A percentile compares a stretch with the other conserved stretches of the same genome.
Evolutionary conservation across 2,797 vertebrate species (phyloP).

Genomic region (Onychomys leucogaster): DNA sequence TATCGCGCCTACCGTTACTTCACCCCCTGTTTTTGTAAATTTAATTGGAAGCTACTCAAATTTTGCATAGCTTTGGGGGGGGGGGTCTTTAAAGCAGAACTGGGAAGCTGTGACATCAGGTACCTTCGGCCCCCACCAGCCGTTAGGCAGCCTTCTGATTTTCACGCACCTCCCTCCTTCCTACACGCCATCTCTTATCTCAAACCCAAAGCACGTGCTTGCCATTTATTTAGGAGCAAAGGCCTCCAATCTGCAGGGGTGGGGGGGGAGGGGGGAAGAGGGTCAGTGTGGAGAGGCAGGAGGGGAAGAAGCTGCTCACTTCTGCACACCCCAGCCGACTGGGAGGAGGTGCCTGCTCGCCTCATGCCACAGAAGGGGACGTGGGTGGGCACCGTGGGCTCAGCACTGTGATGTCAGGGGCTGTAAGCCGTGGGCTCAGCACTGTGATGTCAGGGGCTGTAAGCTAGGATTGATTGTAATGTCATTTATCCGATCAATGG

Average conservation of each 20-base stretch:
- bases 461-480: neutral
- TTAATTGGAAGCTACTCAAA: neutral
- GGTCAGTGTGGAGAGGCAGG: neutral
- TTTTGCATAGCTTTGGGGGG: neutral
- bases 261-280: neutral
- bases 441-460: constrained; percentile 2
- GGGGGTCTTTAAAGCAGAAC: neutral
- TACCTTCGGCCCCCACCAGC: neutral
- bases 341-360: neutral
- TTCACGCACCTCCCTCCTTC: neutral
- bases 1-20: neutral
- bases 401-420: neutral
- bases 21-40: neutral
- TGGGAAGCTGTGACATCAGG: neutral
- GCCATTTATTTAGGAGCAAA: constrained; percentile 49
- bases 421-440: neutral
- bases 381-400: constrained; percentile 5
- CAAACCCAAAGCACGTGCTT: constrained; percentile 8
- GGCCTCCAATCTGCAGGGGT: neutral
- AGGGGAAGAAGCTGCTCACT: neutral
- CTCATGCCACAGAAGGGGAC: constrained; percentile 17
- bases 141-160: neutral
- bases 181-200: neutral
- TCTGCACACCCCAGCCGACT: neutral
- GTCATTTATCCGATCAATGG: neutral